Evolutionary conservation across 1,140 invertebrate species (phyloP), one percentile per base, ranked within the genome.

Genomic region (Monochamus saltuarius): DNA sequence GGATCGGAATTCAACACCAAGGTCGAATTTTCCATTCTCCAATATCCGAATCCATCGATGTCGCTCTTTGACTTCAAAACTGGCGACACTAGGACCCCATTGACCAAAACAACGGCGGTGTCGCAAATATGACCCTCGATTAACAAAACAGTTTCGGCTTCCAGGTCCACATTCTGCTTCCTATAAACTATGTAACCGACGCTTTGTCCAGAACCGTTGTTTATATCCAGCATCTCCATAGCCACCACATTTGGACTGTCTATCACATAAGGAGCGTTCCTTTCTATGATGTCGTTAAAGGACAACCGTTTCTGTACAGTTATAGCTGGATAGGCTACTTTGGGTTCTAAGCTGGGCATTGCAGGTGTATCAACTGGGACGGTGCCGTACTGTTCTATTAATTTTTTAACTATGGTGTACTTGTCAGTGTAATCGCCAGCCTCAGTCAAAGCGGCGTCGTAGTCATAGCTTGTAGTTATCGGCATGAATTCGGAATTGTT

Each of bases 161-260:
- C 19, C n/a, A 77, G 62, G 39, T 62, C 35, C 19, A 72, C 37
- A 45, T 65, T 60, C 9, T 68, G 59, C 51, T 77, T 80, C 1
- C 61, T 45, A 65, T 86, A 85, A 11, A 83, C 56, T 46, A 84
- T 78, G 63, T 82, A 85, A 0, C 85, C 85, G 68, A 81, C 84
- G 56, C 79, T 80, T 73, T 87, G 85, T 0, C 84, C 84, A 65
- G 71, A 77, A 7, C 74, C 74, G 34, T 78, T 73, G 61, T 83
- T 81, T 11, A 84, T 79, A 13, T 77, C 69, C 34, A 85, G 70
- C 43, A 75, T 67, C 71, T 87, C 84, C 85, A 87, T 87, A 17
- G 77, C 64, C 4, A 78, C 59, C 13, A 46, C 55, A 50, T n/a
- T 70, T 52, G 56, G 78, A 38, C 54, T 65, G 2, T 34, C 4